A percentile compares a stretch with the other conserved stretches of the same genome.
phyloP scores from a whole-genome alignment of 2,113 vertebrate genomes.

The Hemiprocne comata region DNA sequence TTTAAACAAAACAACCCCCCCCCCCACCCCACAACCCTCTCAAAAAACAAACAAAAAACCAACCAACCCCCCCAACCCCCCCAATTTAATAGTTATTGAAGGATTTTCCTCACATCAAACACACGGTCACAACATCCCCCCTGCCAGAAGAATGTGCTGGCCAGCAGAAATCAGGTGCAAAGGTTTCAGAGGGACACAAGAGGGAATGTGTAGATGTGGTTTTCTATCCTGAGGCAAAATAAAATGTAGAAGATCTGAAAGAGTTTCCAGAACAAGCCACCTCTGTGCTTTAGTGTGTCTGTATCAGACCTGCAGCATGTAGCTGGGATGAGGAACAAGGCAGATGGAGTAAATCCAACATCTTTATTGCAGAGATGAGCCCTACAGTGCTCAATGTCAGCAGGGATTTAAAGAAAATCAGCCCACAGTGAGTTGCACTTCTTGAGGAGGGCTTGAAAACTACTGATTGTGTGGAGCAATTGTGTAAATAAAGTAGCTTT shows the following conservation, averaged over 20 bases:
- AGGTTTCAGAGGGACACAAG: not conserved
- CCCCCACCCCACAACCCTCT: too few species aligned
- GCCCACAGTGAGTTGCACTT: too few species aligned
- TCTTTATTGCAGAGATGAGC: not conserved
- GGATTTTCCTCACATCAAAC: not conserved
- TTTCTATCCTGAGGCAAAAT: not conserved
- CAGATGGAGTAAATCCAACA: not conserved
- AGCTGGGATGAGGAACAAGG: not conserved
- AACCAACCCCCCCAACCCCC: not conserved
- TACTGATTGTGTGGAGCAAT: not conserved
- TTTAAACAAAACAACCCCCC: not conserved
- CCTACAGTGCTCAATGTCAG: not conserved
- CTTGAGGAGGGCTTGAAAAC: not conserved
- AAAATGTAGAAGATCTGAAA: not conserved
- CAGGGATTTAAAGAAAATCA: not conserved
- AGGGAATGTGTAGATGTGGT: not conserved
- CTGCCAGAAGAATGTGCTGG: not conserved
- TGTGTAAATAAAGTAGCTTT: fast-evolving
- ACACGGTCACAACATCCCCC: fast-evolving
- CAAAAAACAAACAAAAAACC: not conserved
- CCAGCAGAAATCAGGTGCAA: too few species aligned
- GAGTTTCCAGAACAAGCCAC: not conserved
- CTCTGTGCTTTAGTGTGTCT: not conserved
- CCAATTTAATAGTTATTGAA: not conserved
- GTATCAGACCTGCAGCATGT: not conserved